A percentile compares a stretch with the other conserved stretches of the same genome.
phyloP scores from a whole-genome alignment of 2,113 vertebrate genomes.

The Leucosticte australis region DNA sequence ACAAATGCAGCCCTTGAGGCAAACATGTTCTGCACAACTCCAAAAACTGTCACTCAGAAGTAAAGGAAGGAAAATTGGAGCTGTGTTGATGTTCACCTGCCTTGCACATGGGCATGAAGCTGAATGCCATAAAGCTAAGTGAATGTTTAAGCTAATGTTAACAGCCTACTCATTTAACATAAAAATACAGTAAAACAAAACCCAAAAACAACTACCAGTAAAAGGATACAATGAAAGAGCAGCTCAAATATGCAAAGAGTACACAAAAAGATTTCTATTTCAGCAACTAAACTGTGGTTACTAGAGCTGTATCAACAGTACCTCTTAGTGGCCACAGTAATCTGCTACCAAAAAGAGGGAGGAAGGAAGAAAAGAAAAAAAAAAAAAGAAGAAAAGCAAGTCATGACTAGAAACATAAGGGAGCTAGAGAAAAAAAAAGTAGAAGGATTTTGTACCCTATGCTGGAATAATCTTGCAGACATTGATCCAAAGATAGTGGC shows the following conservation, averaged over 20 bases:
- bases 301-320: constrained; percentile 65
- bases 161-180: not conserved
- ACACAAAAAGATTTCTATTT: not conserved
- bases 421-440: not conserved
- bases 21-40: not conserved
- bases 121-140: not conserved
- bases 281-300: not conserved
- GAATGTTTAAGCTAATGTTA: not conserved
- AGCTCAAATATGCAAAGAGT: not conserved
- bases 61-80: not conserved
- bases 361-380: no score
- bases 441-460: not conserved
- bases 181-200: not conserved
- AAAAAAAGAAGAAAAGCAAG: not conserved
- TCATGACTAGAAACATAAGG: not conserved
- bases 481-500: not conserved
- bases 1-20: not conserved
- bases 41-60: not conserved
- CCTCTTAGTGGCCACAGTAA: constrained; percentile 52
- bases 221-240: not conserved
- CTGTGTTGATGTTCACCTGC: not conserved
- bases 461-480: not conserved
- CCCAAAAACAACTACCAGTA: not conserved
- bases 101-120: not conserved
- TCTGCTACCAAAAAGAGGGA: constrained; percentile 15